Base-by-base conservation (phyloP, 1,140 invertebrate species). In the Drosophila kepulauana region DNA sequence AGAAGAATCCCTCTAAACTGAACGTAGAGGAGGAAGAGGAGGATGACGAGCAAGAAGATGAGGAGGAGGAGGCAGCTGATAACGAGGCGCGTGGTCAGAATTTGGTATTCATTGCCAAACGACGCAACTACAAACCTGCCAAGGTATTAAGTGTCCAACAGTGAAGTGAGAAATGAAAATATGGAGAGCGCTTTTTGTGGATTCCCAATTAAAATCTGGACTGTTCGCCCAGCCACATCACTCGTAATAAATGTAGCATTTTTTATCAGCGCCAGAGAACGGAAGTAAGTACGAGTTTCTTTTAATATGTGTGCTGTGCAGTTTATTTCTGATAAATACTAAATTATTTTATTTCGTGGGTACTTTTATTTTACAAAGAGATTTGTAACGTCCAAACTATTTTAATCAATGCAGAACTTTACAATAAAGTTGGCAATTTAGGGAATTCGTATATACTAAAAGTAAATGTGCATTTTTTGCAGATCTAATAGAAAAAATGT, bases 31-130 rank as follows among this genome's bases (percentile, higher is more conserved):
- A 68, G 6, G 58, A 76, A 3, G 75, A 78, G 3, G 63, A 69
- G 0, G 58, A 78, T 7, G 76, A 76, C 0, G 63, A 81, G 8
- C 52, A 69, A 2, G 61, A 65, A 0, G 62, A 79, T 41, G 13
- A 67, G 5, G 68, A 59, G 0, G 65, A 59, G 0, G 65, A 79
- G 5, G 45, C 11, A 2, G 57, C 30, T 8, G 57, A 52, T 15
- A 68, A 61, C 30, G 81, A 89, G 54, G 65, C 56, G 1, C 81
- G 86, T 5, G 81, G 86, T 5, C 76, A 81, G 6, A 89, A 81
- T 35, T 51, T 91, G 38, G 84, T 92, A 5, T 82, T 91, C 10
- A 89, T 86, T 61, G 87, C 84, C 20, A 81, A 72, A 28, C 82
- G 80, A 2, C 79, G 79, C 11, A 33, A 52, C 1, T 20, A 16